Conservation (phyloP, 2,113 vertebrate genomes). For the Cygnus buccinator region DNA sequence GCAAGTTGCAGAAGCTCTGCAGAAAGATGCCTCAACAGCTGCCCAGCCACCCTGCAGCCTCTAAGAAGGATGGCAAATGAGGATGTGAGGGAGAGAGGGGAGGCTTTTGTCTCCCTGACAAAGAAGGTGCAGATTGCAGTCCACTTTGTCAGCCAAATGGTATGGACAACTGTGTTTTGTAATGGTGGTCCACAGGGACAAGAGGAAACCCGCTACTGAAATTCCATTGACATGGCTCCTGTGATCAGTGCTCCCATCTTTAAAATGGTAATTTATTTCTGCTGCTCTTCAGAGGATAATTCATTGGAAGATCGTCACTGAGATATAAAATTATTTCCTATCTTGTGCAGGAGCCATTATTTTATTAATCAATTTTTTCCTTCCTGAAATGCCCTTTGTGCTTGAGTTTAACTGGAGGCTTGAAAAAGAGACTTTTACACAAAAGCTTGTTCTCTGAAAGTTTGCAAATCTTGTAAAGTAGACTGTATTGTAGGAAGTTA, state of each 20-base stretch:
- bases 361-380: constrained; percentile 22
- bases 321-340: constrained; percentile 31
- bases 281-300: constrained; percentile 19
- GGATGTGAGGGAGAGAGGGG: not conserved
- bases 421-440: not conserved
- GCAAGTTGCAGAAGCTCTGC: not conserved
- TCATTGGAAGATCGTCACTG: constrained; percentile 11
- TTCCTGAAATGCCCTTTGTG: constrained; percentile 24
- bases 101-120: constrained; percentile 10
- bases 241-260: not conserved
- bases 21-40: constrained; percentile 30
- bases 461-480: not conserved
- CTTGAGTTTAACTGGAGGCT: constrained; percentile 18
- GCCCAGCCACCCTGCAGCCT: constrained; percentile 23
- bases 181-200: not conserved
- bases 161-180: not conserved
- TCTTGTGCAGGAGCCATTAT: not conserved
- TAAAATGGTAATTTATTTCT: constrained; percentile 21
- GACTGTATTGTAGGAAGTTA: not conserved
- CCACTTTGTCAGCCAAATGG: not conserved
- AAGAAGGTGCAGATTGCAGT: constrained; percentile 19
- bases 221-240: not conserved
- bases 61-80: constrained; percentile 31
- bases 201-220: not conserved
- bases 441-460: not conserved